Percentiles rank a stretch among this genome's conserved stretches.
These are phyloP conservation scores for Manis pentadactyla DNA, from an alignment of 2,797 vertebrate genomes.

Conservation along the genomic window DNA sequence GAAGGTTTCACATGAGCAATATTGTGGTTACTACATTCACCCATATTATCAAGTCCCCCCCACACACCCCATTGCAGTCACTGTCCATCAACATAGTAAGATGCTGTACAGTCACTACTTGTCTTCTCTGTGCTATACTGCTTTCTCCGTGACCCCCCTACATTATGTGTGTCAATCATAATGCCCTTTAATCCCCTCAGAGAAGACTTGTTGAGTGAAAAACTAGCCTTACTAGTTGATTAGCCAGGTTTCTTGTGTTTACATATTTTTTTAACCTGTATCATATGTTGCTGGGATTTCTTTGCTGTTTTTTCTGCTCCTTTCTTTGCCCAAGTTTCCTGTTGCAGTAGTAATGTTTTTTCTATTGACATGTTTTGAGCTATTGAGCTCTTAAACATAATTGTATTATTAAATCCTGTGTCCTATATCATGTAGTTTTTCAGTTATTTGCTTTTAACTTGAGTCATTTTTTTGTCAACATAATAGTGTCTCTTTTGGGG, in stretches of 20 bases:
- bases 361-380: neutral
- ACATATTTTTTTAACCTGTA: neutral
- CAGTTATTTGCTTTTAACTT: neutral
- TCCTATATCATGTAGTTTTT: neutral
- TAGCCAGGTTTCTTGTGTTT: neutral
- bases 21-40: too few relatives aligned
- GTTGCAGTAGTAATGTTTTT: neutral
- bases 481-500: neutral
- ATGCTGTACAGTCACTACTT: too few relatives aligned
- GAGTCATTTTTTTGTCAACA: neutral
- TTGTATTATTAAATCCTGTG: neutral
- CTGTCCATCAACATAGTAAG: too few relatives aligned
- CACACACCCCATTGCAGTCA: too few relatives aligned
- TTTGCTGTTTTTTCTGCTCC: neutral
- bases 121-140: too few relatives aligned
- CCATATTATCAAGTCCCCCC: too few relatives aligned
- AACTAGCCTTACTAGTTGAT: neutral
- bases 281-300: neutral
- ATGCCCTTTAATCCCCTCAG: neutral
- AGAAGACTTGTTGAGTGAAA: slow-evolving; percentile 3
- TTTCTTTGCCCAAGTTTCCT: neutral
- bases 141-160: too few relatives aligned
- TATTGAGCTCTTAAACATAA: neutral
- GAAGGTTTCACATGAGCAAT: too few relatives aligned
- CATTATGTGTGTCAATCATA: too few relatives aligned